These are phyloP conservation scores for Drosophila watanabei DNA, from an alignment of 1,140 invertebrate species.

Conservation along the genomic window DNA sequence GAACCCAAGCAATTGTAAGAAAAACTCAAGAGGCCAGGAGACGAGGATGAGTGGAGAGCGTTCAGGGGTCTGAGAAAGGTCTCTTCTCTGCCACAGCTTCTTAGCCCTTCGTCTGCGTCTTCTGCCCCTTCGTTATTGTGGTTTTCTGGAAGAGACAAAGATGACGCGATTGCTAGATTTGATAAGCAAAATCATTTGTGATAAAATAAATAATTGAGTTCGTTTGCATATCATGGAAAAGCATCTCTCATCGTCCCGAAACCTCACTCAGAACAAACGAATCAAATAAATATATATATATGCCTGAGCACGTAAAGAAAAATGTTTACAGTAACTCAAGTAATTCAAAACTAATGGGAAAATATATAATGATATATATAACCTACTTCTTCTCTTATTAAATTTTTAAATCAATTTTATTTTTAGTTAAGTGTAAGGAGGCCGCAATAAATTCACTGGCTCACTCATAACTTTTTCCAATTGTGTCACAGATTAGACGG, in stretches of 20 bases:
- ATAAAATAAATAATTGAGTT: constrained; percentile 85
- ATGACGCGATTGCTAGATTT: constrained; percentile 78
- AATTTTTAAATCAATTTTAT: too few relatives aligned
- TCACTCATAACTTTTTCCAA: constrained; percentile 72
- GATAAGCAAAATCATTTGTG: constrained; percentile 84
- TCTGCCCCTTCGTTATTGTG: constrained; percentile 39
- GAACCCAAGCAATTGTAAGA: constrained; percentile 76
- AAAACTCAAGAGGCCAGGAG: constrained; percentile 66
- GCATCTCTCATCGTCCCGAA: constrained; percentile 52
- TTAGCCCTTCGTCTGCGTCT: constrained; percentile 7
- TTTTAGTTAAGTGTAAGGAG: neutral
- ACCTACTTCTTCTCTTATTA: neutral
- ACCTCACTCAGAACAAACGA: constrained; percentile 1
- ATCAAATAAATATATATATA: neutral
- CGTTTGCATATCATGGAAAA: constrained; percentile 82
- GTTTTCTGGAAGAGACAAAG: constrained; percentile 55
- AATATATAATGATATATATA: neutral
- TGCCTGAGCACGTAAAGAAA: neutral
- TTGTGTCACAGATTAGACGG: constrained; percentile 74
- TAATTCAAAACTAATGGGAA: neutral
- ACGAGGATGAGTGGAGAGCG: constrained; percentile 58
- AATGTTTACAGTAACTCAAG: neutral
- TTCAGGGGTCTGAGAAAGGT: constrained; percentile 62
- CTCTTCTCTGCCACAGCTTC: constrained; percentile 14
- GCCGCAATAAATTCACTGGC: constrained; percentile 69